Conservation (phyloP, 1,140 invertebrate species). For the Mya arenaria region DNA sequence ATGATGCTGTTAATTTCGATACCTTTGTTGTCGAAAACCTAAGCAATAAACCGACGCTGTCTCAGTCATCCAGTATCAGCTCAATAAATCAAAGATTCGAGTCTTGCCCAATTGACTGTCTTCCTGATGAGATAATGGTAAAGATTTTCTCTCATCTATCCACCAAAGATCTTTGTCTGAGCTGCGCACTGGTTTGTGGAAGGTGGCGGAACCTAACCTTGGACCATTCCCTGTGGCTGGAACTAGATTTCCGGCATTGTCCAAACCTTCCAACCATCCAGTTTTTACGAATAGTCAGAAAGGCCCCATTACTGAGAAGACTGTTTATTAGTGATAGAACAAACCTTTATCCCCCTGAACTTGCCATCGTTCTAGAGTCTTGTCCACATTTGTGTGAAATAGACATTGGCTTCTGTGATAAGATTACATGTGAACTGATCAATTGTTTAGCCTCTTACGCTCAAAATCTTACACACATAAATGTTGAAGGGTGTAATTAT, state of each 20-base stretch:
- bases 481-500: conserved; percentile 39
- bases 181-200: conserved; percentile 28
- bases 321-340: conserved; percentile 12
- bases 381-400: conserved; percentile 24
- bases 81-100: too few relatives aligned
- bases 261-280: conserved; percentile 18
- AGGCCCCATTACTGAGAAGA: conserved; percentile 12
- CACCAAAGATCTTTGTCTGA: conserved; percentile 33
- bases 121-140: conserved; percentile 38
- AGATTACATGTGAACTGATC: conserved; percentile 11
- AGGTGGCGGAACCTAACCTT: conserved; percentile 23
- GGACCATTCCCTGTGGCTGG: conserved; percentile 35
- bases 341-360: conserved; percentile 8
- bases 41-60: too few relatives aligned
- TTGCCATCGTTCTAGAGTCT: conserved; percentile 36
- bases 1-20: too few relatives aligned
- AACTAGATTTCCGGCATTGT: conserved; percentile 17
- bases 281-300: conserved; percentile 7
- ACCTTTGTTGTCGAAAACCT: too few relatives aligned
- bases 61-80: too few relatives aligned
- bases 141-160: conserved; percentile 40
- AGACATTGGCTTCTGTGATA: conserved; percentile 47
- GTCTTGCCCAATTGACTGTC: too few relatives aligned
- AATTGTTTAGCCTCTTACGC: conserved; percentile 8
- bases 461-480: conserved; percentile 11